These are phyloP conservation scores for Malurus alboscapulatus DNA, from an alignment of 2,113 vertebrate genomes.

Conservation along the genomic window DNA sequence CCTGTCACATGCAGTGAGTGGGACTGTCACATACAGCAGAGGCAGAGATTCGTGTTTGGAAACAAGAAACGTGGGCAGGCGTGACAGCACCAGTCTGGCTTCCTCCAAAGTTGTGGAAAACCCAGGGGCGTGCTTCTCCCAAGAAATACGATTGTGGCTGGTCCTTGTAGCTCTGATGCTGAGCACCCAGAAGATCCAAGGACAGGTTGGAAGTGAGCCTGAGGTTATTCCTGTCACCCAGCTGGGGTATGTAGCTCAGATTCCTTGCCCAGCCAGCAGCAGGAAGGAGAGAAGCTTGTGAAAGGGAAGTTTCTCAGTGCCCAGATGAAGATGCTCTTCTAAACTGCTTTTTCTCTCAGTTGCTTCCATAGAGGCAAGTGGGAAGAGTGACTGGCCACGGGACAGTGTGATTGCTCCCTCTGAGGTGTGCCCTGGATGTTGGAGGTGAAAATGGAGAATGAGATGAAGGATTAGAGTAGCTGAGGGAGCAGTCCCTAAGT, in stretches of 20 bases:
- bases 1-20: accelerated
- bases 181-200: background rate
- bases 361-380: accelerated
- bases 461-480: background rate
- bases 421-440: background rate
- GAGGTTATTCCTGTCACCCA: background rate
- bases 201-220: background rate
- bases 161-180: background rate
- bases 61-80: background rate
- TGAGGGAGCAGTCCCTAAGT: background rate
- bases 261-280: background rate
- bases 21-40: background rate
- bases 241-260: background rate
- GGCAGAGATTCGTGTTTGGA: background rate
- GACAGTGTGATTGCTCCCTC: background rate
- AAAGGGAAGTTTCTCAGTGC: background rate
- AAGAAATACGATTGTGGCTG: background rate
- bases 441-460: background rate
- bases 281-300: background rate
- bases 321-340: background rate
- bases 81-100: background rate
- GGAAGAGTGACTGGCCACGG: background rate
- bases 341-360: background rate
- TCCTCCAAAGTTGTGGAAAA: background rate
- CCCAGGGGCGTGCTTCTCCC: background rate